phyloP scores from a whole-genome alignment of 2,888 invertebrate species.

The Dasypolia templi region DNA sequence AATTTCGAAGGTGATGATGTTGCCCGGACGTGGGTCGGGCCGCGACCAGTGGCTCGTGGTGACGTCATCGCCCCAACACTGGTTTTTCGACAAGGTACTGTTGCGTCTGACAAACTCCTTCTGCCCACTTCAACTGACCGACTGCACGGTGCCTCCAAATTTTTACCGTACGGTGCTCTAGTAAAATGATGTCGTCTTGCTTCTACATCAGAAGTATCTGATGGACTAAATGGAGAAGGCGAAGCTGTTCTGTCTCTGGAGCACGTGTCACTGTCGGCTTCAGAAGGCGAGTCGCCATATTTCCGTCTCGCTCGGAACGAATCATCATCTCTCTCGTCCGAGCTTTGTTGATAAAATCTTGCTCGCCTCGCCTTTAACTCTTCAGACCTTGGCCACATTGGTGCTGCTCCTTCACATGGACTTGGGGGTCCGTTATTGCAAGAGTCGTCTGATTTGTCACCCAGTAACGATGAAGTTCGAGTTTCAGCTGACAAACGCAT shows the following conservation, averaged over 20 bases:
- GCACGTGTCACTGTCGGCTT: conserved; percentile 92
- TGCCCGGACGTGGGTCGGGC: conserved; percentile 93
- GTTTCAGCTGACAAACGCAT: conserved; percentile 86
- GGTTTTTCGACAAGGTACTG: conserved; percentile 91
- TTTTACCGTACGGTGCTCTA: conserved; percentile 92
- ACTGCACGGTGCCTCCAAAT: conserved; percentile 84
- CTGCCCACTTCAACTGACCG: conserved; percentile 91
- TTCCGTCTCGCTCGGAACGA: conserved; percentile 82
- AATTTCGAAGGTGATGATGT: conserved; percentile 95
- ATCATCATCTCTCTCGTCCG: conserved; percentile 93
- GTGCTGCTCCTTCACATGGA: conserved; percentile 81
- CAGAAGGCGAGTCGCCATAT: conserved; percentile 92
- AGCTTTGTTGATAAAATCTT: conserved; percentile 92
- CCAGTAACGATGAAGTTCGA: conserved; percentile 86
- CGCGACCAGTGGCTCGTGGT: conserved; percentile 83
- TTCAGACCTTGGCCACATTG: conserved; percentile 88
- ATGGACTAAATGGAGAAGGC: conserved; percentile 92
- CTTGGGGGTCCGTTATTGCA: conserved; percentile 87
- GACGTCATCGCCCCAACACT: conserved; percentile 90
- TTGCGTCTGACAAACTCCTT: conserved; percentile 86
- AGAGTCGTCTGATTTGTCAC: conserved; percentile 87
- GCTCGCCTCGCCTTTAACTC: conserved; percentile 85
- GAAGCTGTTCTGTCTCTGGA: conserved; percentile 91
- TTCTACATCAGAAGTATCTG: conserved; percentile 90
- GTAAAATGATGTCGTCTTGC: conserved; percentile 89